Evolutionary conservation across 2,888 invertebrate species (phyloP), one percentile per base, ranked within the genome.

Genomic region (Lomographa bimaculata): DNA sequence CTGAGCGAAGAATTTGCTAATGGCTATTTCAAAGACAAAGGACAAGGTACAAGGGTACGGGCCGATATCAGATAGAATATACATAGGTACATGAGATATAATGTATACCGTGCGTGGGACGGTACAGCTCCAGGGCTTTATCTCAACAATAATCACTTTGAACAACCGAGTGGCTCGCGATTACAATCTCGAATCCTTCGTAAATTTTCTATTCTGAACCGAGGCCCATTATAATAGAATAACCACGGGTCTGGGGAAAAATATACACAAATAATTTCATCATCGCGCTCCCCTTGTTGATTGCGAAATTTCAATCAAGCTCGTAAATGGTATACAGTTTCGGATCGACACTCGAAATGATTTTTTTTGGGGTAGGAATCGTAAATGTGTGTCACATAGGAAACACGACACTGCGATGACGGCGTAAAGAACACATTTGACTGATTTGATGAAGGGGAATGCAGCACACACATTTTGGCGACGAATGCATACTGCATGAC

Each of bases 261-360:
- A 82, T 83, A 77, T 85, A 86, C 74, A 83, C 72, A 73, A 83
- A 87, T 87, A 87, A 89, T 86, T 87, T 79, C 79, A 85, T 84
- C 81, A 83, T 77, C 71, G 59, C 64, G 68, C 79, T 78, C 82
- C 84, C 85, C 85, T 75, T 78, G 81, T 81, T 86, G 85, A 86
- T 87, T 87, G 87, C 86, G 57, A 89, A 87, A 87, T 87, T 89
- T 87, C 87, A 87, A 87, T 89, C 87, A 87, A 80, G 71, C 78
- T 71, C 77, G 82, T 85, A 86, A 87, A 86, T 85, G 84, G 87
- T 82, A 67, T 78, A 83, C 83, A 75, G 76, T 75, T 76, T 79
- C 78, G 77, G 68, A 83, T 84, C 84, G 83, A 83, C 83, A 86
- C 82, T 82, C 79, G 64, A 74, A 79, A 79, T 76, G 71, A 75